Evolutionary conservation across 1,140 invertebrate genomes (phyloP).

Genomic region (Drosophila nigromelanica): DNA sequence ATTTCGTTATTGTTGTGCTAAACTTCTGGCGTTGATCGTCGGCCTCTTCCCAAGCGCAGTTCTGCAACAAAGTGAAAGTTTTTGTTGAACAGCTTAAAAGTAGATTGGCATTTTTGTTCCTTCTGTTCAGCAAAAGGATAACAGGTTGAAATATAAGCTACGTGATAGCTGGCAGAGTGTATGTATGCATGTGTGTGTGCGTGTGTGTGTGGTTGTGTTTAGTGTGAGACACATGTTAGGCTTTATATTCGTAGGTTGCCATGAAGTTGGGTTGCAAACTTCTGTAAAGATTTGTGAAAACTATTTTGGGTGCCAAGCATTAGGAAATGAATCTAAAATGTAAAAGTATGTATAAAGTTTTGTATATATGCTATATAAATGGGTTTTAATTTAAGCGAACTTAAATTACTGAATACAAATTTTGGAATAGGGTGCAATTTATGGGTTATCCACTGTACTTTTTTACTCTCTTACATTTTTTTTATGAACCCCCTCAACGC

Average conservation of each 20-base stretch:
- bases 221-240: not conserved
- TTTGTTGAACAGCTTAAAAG: conserved; percentile 76
- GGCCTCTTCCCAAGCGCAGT: not conserved
- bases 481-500: not conserved
- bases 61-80: conserved; percentile 73
- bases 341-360: not conserved
- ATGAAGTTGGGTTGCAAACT: not conserved
- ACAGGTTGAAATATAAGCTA: conserved; percentile 40
- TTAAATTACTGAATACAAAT: not conserved
- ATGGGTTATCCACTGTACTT: too few relatives aligned
- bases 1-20: conserved; percentile 35
- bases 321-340: not conserved
- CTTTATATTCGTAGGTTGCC: not conserved
- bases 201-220: not conserved
- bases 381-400: not conserved
- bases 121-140: conserved; percentile 40
- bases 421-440: not conserved
- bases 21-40: conserved; percentile 72
- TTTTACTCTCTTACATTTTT: not conserved
- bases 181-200: not conserved
- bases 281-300: conserved; percentile 4
- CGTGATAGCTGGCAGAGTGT: conserved; percentile 6
- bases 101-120: conserved; percentile 62
- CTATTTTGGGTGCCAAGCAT: not conserved
- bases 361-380: not conserved